These are phyloP conservation scores for Poecilia wingei DNA, from an alignment of 2,797 vertebrate genomes.

Conservation along the genomic window DNA sequence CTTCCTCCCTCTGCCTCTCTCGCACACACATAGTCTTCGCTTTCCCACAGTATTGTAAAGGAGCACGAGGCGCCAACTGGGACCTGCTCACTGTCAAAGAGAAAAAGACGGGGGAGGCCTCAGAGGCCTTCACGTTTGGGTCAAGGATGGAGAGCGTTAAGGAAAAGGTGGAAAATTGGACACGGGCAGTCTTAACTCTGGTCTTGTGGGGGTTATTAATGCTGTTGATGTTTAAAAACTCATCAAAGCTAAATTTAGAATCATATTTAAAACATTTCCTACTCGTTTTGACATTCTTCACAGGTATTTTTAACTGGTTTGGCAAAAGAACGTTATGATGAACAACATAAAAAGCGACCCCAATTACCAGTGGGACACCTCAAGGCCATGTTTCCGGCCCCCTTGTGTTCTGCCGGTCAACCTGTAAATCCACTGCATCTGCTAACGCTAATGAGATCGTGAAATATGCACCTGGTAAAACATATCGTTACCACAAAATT, in stretches of 20 bases:
- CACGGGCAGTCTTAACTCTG: conserved; percentile 29
- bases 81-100: conserved; percentile 75
- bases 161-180: conserved; percentile 29
- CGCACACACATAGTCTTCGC: conserved; percentile 21
- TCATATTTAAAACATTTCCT: not conserved
- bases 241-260: conserved; percentile 10
- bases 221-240: conserved; percentile 4
- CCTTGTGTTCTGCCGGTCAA: not conserved
- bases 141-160: conserved; percentile 11
- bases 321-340: not conserved
- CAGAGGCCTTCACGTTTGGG: conserved; percentile 23
- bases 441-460: not conserved
- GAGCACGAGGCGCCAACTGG: conserved; percentile 70
- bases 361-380: not conserved
- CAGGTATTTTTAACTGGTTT: not conserved
- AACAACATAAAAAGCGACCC: not conserved
- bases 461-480: not conserved
- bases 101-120: conserved; percentile 65
- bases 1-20: conserved; percentile 7
- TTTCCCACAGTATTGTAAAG: conserved; percentile 69
- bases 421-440: not conserved
- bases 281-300: not conserved
- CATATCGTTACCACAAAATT: not conserved
- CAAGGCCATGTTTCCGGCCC: not conserved
- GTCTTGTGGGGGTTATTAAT: conserved; percentile 9